Percentiles rank a stretch among this genome's conserved stretches.
Evolutionary conservation across 2,113 vertebrate genomes (phyloP).

Genomic region (Puffinus mauretanicus): DNA sequence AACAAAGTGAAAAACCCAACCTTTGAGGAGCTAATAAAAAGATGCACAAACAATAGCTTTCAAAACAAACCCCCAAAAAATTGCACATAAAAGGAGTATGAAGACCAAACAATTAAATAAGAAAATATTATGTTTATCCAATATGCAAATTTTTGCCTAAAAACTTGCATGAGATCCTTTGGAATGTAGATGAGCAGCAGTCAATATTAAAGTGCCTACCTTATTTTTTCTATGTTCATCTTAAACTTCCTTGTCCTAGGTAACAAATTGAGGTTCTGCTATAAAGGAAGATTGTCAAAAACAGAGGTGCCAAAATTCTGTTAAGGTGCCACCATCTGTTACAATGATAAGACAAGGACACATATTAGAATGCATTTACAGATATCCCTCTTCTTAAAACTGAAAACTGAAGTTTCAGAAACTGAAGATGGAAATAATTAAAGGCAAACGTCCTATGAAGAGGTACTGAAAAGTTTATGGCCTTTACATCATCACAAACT

Average conservation of each 20-base stretch:
- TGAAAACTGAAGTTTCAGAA: not conserved
- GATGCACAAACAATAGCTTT: not conserved
- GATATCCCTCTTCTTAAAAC: not conserved
- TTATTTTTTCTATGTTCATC: not conserved
- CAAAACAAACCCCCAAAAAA: not conserved
- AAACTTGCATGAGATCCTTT: not conserved
- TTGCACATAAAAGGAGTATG: not conserved
- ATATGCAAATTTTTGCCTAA: not conserved
- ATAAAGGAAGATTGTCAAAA: not conserved
- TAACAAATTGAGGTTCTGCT: not conserved
- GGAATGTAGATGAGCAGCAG: not conserved
- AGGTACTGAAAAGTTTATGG: constrained; percentile 18
- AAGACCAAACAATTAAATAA: not conserved
- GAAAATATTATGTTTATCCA: not conserved
- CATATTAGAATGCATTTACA: not conserved
- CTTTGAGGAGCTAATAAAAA: not conserved
- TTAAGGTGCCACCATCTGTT: not conserved
- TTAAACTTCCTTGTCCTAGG: not conserved
- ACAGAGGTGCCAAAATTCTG: not conserved
- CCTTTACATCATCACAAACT: constrained; percentile 47
- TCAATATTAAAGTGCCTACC: not conserved
- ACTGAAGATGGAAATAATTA: constrained; percentile 7
- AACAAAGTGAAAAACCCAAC: not conserved
- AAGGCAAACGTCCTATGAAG: not conserved
- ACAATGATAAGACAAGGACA: not conserved